Percentiles rank a stretch among this genome's conserved stretches.
These are phyloP conservation scores for Calonectris borealis DNA, from an alignment of 2,113 vertebrate genomes.

Conservation along the genomic window DNA sequence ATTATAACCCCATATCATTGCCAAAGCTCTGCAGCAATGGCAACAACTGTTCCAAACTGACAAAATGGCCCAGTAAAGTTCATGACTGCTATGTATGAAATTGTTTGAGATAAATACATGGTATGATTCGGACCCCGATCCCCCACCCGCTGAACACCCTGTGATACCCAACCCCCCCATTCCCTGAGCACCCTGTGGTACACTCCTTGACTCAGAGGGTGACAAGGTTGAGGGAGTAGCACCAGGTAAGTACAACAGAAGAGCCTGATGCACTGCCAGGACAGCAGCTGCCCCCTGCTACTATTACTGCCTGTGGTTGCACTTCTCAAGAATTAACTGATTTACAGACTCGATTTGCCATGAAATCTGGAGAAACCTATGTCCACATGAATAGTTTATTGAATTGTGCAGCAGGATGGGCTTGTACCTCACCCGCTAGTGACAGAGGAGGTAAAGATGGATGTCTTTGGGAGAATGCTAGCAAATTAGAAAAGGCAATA, in stretches of 20 bases:
- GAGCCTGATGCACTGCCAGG: not conserved
- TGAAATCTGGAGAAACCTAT: not conserved
- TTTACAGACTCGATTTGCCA: not conserved
- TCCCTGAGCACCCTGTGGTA: not conserved
- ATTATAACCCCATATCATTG: not conserved
- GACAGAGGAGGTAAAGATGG: not conserved
- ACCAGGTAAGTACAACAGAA: not conserved
- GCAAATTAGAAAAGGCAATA: not conserved
- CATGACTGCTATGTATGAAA: not conserved
- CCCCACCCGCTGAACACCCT: too few relatives aligned
- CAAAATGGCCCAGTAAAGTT: not conserved
- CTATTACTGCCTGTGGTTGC: not conserved
- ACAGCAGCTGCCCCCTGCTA: not conserved
- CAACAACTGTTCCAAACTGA: not conserved
- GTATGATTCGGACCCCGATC: not conserved
- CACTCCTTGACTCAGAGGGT: not conserved
- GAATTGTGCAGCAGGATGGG: not conserved
- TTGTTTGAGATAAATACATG: not conserved
- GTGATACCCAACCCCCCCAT: not conserved
- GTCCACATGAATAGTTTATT: not conserved
- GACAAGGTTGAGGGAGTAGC: not conserved
- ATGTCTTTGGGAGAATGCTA: not conserved
- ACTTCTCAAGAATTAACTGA: not conserved
- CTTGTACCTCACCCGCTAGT: not conserved
- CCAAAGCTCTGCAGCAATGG: not conserved